Percentiles rank a stretch among this genome's conserved stretches.
Evolutionary conservation across 2,888 invertebrate species (phyloP).

Genomic region (Rotaria macrura): DNA sequence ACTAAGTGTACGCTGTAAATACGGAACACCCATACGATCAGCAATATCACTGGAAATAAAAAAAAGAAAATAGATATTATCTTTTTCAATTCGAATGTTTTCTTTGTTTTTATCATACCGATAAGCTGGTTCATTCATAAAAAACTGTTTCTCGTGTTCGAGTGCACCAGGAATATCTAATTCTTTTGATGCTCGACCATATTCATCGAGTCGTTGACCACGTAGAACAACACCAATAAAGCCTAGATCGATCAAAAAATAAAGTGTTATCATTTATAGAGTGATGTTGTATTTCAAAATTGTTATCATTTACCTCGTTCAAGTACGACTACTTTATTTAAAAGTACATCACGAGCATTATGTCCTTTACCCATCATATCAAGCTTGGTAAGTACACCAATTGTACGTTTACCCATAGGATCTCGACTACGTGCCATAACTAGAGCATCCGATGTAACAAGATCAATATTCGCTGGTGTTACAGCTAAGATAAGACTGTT

Average conservation of each 20-base stretch:
- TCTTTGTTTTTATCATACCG: slow-evolving; percentile 44
- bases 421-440: slow-evolving; percentile 96
- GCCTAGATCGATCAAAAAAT: slow-evolving; percentile 44
- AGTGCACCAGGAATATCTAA: slow-evolving; percentile 47
- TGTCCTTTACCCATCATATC: slow-evolving; percentile 99
- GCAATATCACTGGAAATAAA: slow-evolving; percentile 93
- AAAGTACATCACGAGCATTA: slow-evolving; percentile 90
- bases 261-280: neutral
- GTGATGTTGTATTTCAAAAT: neutral
- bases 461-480: slow-evolving; percentile 89
- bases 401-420: slow-evolving; percentile 77
- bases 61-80: slow-evolving; percentile 66
- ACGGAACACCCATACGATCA: slow-evolving; percentile 90
- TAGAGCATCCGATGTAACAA: slow-evolving; percentile 95
- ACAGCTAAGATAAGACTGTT: slow-evolving; percentile 90
- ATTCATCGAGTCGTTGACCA: slow-evolving; percentile 67
- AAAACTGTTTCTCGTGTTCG: slow-evolving; percentile 76
- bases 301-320: slow-evolving; percentile 48
- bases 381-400: slow-evolving; percentile 95
- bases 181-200: neutral
- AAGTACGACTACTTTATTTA: slow-evolving; percentile 85
- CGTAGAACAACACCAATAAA: slow-evolving; percentile 98
- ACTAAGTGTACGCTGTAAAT: slow-evolving; percentile 86
- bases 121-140: slow-evolving; percentile 89
- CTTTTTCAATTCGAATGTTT: too few relatives aligned